These are phyloP conservation scores for Magallana nippona DNA, from an alignment of 2,888 invertebrate genomes.

Conservation along the genomic window DNA sequence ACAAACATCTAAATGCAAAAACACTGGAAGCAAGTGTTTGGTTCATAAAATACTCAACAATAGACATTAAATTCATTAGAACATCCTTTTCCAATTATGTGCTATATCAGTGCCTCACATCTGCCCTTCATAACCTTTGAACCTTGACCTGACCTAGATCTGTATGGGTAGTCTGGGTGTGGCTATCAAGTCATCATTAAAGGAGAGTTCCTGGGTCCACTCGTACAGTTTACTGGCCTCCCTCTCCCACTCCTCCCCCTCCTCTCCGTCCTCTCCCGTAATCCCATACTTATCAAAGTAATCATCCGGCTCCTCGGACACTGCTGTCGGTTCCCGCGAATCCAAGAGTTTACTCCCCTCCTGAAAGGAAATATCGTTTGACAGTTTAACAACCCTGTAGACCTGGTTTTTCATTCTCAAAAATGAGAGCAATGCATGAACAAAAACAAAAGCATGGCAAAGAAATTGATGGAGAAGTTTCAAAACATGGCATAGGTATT, in stretches of 20 bases:
- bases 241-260: slow-evolving; percentile 70
- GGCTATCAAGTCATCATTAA: slow-evolving; percentile 74
- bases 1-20: slow-evolving; percentile 6
- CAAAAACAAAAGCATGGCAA: too few relatives aligned
- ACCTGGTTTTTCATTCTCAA: too few relatives aligned
- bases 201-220: slow-evolving; percentile 78
- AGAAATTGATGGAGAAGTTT: too few relatives aligned
- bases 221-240: slow-evolving; percentile 78
- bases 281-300: slow-evolving; percentile 66
- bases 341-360: slow-evolving; percentile 60
- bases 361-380: neutral
- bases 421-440: too few relatives aligned
- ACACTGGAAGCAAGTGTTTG: slow-evolving; percentile 2
- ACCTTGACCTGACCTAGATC: slow-evolving; percentile 10
- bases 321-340: slow-evolving; percentile 61
- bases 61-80: too few relatives aligned
- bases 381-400: too few relatives aligned
- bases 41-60: neutral
- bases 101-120: neutral
- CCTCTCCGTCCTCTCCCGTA: slow-evolving; percentile 61
- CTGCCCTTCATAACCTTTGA: neutral
- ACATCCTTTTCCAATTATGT: neutral
- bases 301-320: slow-evolving; percentile 63
- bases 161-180: slow-evolving; percentile 65
- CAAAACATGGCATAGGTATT: too few relatives aligned